These are phyloP conservation scores for Distichodus sexfasciatus DNA, from an alignment of 2,797 vertebrate genomes.

Conservation along the genomic window DNA sequence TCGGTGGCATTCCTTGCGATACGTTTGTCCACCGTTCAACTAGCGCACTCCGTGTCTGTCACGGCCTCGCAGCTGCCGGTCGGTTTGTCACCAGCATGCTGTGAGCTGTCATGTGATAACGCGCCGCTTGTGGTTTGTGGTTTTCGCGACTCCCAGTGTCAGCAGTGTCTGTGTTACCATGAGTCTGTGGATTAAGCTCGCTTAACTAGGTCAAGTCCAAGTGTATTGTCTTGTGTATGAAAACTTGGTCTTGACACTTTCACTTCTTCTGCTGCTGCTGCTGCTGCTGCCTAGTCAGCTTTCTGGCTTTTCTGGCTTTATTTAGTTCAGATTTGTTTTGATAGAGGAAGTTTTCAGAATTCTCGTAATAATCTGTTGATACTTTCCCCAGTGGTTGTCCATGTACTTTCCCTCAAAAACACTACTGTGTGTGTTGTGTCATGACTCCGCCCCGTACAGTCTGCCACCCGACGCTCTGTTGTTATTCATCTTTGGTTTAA, in stretches of 20 bases:
- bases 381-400: too few species aligned
- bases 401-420: too few species aligned
- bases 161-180: slow-evolving; percentile 19
- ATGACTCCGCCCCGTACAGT: too few species aligned
- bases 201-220: background rate
- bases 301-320: background rate
- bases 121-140: slow-evolving; percentile 36
- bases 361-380: too few species aligned
- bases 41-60: too few species aligned
- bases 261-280: background rate
- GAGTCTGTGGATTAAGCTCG: background rate
- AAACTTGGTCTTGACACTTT: slow-evolving; percentile 1
- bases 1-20: too few species aligned
- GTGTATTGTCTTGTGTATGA: background rate
- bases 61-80: too few species aligned
- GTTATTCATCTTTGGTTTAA: too few species aligned
- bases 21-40: too few species aligned
- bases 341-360: background rate
- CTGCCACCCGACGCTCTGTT: too few species aligned
- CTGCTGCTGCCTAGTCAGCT: background rate
- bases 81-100: too few species aligned
- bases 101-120: background rate
- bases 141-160: slow-evolving; percentile 35
- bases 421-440: too few species aligned
- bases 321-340: background rate